Evolutionary conservation across 2,888 invertebrate species (phyloP), one percentile per base, ranked within the genome.

Genomic region (Folsomia candida): DNA sequence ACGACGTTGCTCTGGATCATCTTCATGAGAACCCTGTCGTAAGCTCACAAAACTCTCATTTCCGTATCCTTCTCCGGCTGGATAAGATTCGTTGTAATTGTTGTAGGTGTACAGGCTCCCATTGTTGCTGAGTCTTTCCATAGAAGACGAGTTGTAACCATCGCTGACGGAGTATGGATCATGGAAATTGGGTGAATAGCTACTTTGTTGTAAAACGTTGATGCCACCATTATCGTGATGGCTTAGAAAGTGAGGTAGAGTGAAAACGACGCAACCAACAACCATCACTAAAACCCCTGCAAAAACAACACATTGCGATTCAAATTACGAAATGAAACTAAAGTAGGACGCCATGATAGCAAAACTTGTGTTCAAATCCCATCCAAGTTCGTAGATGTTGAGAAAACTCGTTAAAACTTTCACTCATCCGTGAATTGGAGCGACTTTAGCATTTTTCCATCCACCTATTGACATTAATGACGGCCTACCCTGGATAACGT

Each of bases 221-320:
- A 24, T 51, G 66, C n/a, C 61, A 54, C 83, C 91, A 91, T 69
- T 89, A 88, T 47, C 18, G 83, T 92, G 92, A 71, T 91, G 91
- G 67, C 91, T 91, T 83, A 84, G 78, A 72, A 96, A 93, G 84
- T 97, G 95, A 71, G 96, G 96, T 81, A 96, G 87, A 85, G 94
- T 92, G 83, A 96, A 96, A 80, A 95, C 89, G 82, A 96, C 86
- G 54, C 95, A 94, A 1, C 96, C 96, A 81, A 94, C 88, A 72
- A 94, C 95, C 93, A 95, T 95, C 81, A 95, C 91, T 68, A 95
- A 90, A 68, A 93, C 92, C 81, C 92, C 91, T 90, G 81, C 11
- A 79, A 79, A 72, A 69, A 64, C 65, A 72, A n/a, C n/a, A n/a
- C n/a, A n/a, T n/a, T n/a, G n/a, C n/a, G n/a, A n/a, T n/a, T n/a